Percentiles rank a stretch among this genome's conserved stretches.
Evolutionary conservation across 2,797 vertebrate genomes (phyloP).

Genomic region (Enteromius afrohamiltoni): DNA sequence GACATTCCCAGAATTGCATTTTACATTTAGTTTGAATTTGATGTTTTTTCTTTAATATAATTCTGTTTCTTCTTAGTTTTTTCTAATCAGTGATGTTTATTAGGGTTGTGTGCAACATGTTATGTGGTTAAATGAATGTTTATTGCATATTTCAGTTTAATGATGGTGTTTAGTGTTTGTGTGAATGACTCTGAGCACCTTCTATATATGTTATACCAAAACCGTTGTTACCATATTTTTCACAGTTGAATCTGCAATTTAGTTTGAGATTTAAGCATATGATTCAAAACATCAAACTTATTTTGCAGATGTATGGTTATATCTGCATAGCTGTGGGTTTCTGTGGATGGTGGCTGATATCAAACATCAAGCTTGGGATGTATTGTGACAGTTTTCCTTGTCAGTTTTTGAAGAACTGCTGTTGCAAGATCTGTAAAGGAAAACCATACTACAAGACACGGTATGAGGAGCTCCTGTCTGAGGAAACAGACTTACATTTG

Average conservation of each 20-base stretch:
- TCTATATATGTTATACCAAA: too few species aligned
- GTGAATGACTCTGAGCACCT: too few species aligned
- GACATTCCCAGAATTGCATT: too few species aligned
- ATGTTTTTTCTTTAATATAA: too few species aligned
- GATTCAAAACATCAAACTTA: not conserved
- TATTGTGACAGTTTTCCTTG: not conserved
- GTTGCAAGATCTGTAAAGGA: not conserved
- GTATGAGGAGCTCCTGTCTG: constrained; percentile 5
- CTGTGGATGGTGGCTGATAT: constrained; percentile 1
- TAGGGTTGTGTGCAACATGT: too few species aligned
- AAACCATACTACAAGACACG: not conserved
- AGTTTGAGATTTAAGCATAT: not conserved
- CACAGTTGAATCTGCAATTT: not conserved
- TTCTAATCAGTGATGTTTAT: too few species aligned
- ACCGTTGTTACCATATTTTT: too few species aligned
- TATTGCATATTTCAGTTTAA: too few species aligned
- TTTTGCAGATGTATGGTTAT: not conserved
- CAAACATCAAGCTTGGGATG: not conserved
- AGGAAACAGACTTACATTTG: constrained; percentile 14
- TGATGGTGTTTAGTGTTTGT: too few species aligned
- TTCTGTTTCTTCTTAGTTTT: too few species aligned
- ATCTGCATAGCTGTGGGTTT: not conserved
- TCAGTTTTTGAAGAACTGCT: not conserved
- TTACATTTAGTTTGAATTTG: too few species aligned
- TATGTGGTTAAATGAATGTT: too few species aligned